Conservation (phyloP, 2,888 invertebrate genomes). For the Leptopilina myrica region DNA sequence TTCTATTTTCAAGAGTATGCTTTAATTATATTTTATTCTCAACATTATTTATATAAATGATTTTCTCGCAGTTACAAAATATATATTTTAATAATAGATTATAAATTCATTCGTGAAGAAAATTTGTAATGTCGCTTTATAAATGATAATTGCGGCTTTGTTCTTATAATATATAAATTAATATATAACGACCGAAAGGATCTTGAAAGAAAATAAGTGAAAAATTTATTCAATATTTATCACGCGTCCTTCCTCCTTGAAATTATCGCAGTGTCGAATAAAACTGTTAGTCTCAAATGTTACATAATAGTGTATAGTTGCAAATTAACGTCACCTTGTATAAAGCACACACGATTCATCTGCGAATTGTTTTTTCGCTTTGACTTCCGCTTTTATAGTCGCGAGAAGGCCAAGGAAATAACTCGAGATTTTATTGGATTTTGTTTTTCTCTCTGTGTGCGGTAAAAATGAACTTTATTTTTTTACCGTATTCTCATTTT, state of each 20-base stretch:
- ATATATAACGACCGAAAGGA: background rate
- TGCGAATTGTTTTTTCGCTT: constrained; percentile 17
- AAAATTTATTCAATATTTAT: constrained; percentile 49
- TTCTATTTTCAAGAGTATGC: no score
- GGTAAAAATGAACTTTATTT: no score
- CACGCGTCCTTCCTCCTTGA: constrained; percentile 52
- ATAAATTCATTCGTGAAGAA: background rate
- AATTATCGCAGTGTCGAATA: constrained; percentile 41
- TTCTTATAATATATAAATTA: background rate
- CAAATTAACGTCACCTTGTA: constrained; percentile 54
- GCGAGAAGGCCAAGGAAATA: constrained; percentile 36
- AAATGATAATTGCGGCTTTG: background rate
- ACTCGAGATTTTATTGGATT: background rate
- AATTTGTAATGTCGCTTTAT: constrained; percentile 7
- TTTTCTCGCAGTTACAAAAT: no score
- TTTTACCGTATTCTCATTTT: no score
- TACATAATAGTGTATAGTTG: constrained; percentile 56
- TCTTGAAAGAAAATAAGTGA: constrained; percentile 39
- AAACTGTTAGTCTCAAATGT: constrained; percentile 52
- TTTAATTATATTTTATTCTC: no score
- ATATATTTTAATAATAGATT: background rate
- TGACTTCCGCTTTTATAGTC: constrained; percentile 23
- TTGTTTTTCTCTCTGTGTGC: no score
- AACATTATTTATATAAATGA: no score
- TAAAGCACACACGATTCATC: constrained; percentile 43